A percentile compares a stretch with the other conserved stretches of the same genome.
Evolutionary conservation across 2,113 vertebrate species (phyloP).

Genomic region (Centropus bengalensis): DNA sequence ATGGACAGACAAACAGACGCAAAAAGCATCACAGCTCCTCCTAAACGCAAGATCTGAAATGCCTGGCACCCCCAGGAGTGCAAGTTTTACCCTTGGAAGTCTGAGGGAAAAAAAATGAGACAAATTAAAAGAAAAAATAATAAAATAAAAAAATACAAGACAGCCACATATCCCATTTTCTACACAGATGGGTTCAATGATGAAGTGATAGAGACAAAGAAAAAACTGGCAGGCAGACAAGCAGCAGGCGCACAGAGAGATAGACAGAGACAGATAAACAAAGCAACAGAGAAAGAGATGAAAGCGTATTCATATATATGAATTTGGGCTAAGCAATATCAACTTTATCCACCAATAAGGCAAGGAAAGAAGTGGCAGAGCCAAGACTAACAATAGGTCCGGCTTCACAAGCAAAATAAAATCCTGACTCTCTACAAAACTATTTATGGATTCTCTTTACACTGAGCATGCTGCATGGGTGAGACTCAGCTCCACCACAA

Average conservation of each 20-base stretch:
- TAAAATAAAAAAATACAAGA: slow-evolving; percentile 33
- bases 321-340: slow-evolving; percentile 37
- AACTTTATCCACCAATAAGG: slow-evolving; percentile 50
- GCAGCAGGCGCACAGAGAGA: slow-evolving; percentile 68
- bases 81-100: slow-evolving; percentile 59
- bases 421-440: slow-evolving; percentile 13
- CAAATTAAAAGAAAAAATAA: slow-evolving; percentile 18
- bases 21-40: slow-evolving; percentile 67
- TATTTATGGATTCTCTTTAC: slow-evolving; percentile 35
- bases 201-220: slow-evolving; percentile 79
- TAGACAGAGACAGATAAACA: slow-evolving; percentile 69
- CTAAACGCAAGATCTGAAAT: slow-evolving; percentile 67
- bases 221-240: slow-evolving; percentile 76
- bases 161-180: slow-evolving; percentile 71
- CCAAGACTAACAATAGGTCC: slow-evolving; percentile 16
- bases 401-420: slow-evolving; percentile 50
- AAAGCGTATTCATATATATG: slow-evolving; percentile 41
- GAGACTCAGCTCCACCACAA: slow-evolving; percentile 13
- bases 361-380: slow-evolving; percentile 38
- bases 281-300: slow-evolving; percentile 62
- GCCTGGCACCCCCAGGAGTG: slow-evolving; percentile 69
- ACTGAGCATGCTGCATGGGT: not conserved
- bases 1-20: slow-evolving; percentile 79
- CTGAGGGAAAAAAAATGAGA: slow-evolving; percentile 61
- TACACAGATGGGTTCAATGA: slow-evolving; percentile 74